phyloP scores from a whole-genome alignment of 2,113 vertebrate genomes.

The Kryptolebias marmoratus region DNA sequence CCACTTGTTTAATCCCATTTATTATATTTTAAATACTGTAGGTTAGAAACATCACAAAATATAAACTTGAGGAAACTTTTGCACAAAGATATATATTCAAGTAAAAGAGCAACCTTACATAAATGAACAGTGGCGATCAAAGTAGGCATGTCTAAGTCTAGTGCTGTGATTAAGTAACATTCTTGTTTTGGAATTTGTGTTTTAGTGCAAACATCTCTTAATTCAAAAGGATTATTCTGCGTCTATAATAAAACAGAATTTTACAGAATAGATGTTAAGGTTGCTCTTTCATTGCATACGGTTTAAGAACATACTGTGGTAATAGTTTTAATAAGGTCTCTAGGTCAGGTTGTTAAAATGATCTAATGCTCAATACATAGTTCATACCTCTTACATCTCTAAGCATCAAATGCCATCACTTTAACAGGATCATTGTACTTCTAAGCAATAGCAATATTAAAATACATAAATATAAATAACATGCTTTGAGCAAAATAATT shows the following conservation, averaged over 20 bases:
- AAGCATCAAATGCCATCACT: conserved; percentile 67
- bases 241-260: conserved; percentile 68
- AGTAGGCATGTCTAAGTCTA: conserved; percentile 61
- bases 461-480: conserved; percentile 78
- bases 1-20: conserved; percentile 71
- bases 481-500: conserved; percentile 79
- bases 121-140: conserved; percentile 55
- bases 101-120: conserved; percentile 77
- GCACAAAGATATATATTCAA: conserved; percentile 72
- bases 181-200: conserved; percentile 53
- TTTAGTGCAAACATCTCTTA: conserved; percentile 72
- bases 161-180: conserved; percentile 58
- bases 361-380: conserved; percentile 63
- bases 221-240: conserved; percentile 48
- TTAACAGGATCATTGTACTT: conserved; percentile 64
- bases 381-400: conserved; percentile 61
- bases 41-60: conserved; percentile 82
- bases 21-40: conserved; percentile 73
- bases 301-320: conserved; percentile 63
- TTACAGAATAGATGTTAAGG: conserved; percentile 60
- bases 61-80: conserved; percentile 72
- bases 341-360: conserved; percentile 54
- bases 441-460: conserved; percentile 71
- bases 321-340: conserved; percentile 66
- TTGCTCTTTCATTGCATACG: conserved; percentile 80